Evolutionary conservation across 2,113 vertebrate genomes (phyloP).

Genomic region (Podocnemis expansa): DNA sequence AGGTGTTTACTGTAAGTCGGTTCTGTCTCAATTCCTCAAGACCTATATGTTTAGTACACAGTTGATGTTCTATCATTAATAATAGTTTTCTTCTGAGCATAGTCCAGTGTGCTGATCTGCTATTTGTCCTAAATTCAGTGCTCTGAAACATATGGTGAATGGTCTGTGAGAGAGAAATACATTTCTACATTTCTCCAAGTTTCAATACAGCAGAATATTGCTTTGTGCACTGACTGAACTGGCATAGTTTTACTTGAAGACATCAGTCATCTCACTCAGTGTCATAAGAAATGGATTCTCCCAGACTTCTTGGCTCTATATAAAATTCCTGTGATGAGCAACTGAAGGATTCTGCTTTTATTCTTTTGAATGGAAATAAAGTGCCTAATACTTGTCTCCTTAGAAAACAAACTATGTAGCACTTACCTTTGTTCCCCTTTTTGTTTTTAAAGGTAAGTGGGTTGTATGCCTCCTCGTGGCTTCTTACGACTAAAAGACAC

Average conservation of each 20-base stretch:
- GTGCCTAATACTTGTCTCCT: neutral
- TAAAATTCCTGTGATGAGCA: neutral
- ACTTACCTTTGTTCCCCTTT: neutral
- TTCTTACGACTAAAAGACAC: neutral
- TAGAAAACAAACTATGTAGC: neutral
- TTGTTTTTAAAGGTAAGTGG: neutral
- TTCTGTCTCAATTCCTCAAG: neutral
- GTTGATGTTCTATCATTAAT: too few relatives aligned
- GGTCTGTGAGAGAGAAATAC: neutral
- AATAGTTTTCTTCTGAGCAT: neutral
- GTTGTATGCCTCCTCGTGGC: neutral
- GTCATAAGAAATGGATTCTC: neutral
- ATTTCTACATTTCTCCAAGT: neutral
- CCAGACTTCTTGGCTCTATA: neutral
- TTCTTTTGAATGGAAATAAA: neutral
- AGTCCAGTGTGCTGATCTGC: neutral
- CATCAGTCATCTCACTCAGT: neutral
- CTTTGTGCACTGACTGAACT: neutral
- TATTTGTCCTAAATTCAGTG: neutral
- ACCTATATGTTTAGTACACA: neutral
- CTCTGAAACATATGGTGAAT: neutral
- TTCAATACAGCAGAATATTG: neutral
- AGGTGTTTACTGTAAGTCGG: neutral
- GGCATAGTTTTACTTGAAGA: neutral
- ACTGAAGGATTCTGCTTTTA: neutral